Conservation (phyloP, 2,113 vertebrate genomes). For the Forbesichthys papilliferus region DNA sequence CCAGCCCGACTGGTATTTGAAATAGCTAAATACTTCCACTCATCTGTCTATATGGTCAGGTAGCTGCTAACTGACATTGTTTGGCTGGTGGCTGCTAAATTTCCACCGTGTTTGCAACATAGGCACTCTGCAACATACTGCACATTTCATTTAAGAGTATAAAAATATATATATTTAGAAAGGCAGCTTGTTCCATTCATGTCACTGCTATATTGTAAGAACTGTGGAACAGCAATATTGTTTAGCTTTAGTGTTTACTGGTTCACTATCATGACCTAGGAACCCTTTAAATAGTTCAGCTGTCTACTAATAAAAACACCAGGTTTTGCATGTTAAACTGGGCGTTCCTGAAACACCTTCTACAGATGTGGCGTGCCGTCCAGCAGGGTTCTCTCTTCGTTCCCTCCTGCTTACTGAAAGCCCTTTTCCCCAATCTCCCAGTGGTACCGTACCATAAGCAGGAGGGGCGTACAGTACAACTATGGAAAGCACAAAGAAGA, state of each 20-base stretch:
- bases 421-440: neutral
- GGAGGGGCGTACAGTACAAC: neutral
- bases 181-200: slow-evolving; percentile 46
- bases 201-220: slow-evolving; percentile 5
- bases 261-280: neutral
- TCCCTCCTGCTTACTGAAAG: neutral
- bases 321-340: neutral
- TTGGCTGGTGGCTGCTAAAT: neutral
- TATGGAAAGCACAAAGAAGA: slow-evolving; percentile 18
- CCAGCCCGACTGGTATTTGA: neutral
- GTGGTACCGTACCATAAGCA: slow-evolving; percentile 5
- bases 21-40: neutral
- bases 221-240: slow-evolving; percentile 1
- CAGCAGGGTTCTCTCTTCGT: slow-evolving; percentile 1
- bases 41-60: neutral
- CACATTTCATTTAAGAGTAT: slow-evolving; percentile 48
- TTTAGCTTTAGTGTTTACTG: neutral
- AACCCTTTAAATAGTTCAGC: neutral
- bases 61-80: neutral
- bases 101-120: slow-evolving; percentile 5
- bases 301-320: neutral
- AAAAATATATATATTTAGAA: slow-evolving; percentile 56
- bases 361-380: neutral
- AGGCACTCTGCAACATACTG: slow-evolving; percentile 41
- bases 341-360: neutral